Percentiles rank a stretch among this genome's conserved stretches.
These are phyloP conservation scores for Carollia perspicillata DNA, from an alignment of 2,113 vertebrate species.

Conservation along the genomic window DNA sequence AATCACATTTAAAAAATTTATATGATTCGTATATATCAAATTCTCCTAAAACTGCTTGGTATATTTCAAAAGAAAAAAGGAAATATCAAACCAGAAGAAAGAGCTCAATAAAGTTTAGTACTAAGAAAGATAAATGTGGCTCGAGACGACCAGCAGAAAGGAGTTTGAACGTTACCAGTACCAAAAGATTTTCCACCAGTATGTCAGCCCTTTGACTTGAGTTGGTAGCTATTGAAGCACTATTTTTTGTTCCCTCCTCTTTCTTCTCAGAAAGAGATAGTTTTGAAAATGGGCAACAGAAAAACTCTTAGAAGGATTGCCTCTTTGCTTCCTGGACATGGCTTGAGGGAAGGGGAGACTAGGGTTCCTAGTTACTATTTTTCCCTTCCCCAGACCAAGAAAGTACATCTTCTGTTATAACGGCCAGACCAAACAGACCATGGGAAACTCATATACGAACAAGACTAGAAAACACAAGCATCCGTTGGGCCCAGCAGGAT, in stretches of 20 bases:
- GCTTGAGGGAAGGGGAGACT: not conserved
- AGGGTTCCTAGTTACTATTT: not conserved
- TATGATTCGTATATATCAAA: conserved; percentile 9
- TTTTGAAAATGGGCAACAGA: not conserved
- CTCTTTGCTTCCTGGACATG: not conserved
- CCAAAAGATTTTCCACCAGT: not conserved
- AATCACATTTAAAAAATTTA: conserved; percentile 49
- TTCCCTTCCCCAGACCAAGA: not conserved
- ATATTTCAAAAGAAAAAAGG: not conserved
- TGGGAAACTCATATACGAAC: not conserved
- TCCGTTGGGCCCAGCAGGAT: not conserved
- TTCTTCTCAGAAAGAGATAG: not conserved
- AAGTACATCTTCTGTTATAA: not conserved
- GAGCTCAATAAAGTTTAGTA: conserved; percentile 20
- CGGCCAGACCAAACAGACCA: not conserved
- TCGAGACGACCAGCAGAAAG: not conserved
- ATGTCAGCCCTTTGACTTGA: not conserved
- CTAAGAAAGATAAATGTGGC: not conserved
- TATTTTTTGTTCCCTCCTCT: not conserved
- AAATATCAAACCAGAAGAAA: conserved; percentile 38
- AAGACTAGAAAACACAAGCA: not conserved
- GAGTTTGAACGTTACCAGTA: not conserved
- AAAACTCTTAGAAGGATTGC: not conserved
- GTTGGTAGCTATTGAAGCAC: not conserved
- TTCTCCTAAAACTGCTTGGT: conserved; percentile 26